These are phyloP conservation scores for Donacobius atricapilla DNA, from an alignment of 2,113 vertebrate species.

Conservation along the genomic window DNA sequence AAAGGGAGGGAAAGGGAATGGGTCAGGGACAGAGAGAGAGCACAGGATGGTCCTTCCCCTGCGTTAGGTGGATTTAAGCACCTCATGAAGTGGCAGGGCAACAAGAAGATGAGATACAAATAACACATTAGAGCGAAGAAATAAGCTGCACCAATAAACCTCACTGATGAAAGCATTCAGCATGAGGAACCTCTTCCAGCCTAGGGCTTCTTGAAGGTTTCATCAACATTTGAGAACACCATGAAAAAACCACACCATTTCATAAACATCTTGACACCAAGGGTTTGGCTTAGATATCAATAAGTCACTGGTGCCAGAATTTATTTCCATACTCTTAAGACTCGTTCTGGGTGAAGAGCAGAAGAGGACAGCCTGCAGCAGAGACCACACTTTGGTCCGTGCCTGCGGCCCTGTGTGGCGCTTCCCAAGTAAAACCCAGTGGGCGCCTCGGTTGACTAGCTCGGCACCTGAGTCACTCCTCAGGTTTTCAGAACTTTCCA, in stretches of 20 bases:
- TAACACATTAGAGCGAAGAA: neutral
- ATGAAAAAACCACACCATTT: neutral
- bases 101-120: neutral
- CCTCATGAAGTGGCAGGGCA: neutral
- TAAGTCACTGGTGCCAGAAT: neutral
- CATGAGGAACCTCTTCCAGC: neutral
- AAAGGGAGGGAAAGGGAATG: neutral
- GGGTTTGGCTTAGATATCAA: neutral
- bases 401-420: too few relatives aligned
- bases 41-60: neutral
- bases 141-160: neutral
- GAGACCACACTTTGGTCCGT: neutral
- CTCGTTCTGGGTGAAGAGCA: neutral
- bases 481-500: neutral
- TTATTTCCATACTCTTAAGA: neutral
- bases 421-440: neutral
- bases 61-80: neutral
- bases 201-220: neutral
- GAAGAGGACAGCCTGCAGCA: neutral
- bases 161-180: neutral
- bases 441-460: fast-evolving
- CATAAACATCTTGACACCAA: neutral
- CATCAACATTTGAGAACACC: neutral
- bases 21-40: neutral
- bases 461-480: neutral